Evolutionary conservation across 2,888 invertebrate species (phyloP).

Genomic region (Muschampia plurimacula): DNA sequence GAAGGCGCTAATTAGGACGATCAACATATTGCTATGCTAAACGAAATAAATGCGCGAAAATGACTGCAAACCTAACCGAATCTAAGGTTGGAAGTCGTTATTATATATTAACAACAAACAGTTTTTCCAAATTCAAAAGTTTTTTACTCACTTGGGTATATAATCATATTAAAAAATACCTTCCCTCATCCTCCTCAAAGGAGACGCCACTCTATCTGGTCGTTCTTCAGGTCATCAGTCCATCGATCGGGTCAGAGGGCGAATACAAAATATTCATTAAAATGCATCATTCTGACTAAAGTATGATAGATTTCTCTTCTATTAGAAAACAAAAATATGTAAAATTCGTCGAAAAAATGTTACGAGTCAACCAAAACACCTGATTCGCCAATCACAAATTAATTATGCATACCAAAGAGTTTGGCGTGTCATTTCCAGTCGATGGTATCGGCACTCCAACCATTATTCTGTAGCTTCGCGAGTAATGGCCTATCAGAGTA

Average conservation of each 20-base stretch:
- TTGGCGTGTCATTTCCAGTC: conserved; percentile 63
- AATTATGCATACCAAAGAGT: conserved; percentile 48
- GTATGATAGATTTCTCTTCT: not conserved
- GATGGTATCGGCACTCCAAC: conserved; percentile 58
- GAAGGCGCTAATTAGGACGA: conserved; percentile 22
- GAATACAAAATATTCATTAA: not conserved
- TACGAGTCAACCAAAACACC: not conserved
- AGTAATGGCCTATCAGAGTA: conserved; percentile 78
- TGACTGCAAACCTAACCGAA: not conserved
- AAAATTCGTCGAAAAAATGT: not conserved
- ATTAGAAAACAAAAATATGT: not conserved
- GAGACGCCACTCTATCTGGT: no score
- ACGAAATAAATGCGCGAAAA: not conserved
- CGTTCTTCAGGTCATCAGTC: no score
- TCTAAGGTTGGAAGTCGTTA: not conserved
- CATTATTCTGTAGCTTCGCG: conserved; percentile 78
- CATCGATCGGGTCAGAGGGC: no score
- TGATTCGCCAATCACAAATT: conserved; percentile 6
- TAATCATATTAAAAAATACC: no score
- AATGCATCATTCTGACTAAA: not conserved
- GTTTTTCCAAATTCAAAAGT: no score
- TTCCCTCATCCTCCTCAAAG: no score
- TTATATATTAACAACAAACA: no score
- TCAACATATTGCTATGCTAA: not conserved
- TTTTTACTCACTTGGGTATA: no score